A percentile compares a stretch with the other conserved stretches of the same genome.
These are phyloP conservation scores for Maconellicoccus hirsutus DNA, from an alignment of 1,140 invertebrate genomes.

Conservation along the genomic window DNA sequence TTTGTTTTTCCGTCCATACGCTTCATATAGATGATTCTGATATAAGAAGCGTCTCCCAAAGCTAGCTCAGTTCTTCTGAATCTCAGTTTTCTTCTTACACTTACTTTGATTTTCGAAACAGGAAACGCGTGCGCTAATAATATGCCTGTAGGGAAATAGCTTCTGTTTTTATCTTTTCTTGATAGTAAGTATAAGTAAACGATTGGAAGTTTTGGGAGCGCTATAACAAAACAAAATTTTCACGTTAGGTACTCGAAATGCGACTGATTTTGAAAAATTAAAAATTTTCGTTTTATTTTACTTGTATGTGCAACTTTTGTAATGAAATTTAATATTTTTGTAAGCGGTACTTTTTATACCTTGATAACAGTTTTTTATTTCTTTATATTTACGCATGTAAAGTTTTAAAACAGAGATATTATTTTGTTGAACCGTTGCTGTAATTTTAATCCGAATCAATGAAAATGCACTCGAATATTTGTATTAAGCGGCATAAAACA, in stretches of 20 bases:
- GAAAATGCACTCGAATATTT: not conserved
- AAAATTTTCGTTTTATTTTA: not conserved
- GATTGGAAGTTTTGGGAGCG: not conserved
- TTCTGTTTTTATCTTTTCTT: not conserved
- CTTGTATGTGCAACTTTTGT: not conserved
- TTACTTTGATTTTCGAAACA: no score
- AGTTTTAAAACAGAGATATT: not conserved
- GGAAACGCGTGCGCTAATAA: not conserved
- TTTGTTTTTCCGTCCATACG: not conserved
- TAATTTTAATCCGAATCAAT: not conserved
- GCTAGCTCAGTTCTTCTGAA: not conserved
- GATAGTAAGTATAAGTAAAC: no score
- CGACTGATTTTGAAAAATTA: not conserved
- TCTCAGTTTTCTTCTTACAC: not conserved
- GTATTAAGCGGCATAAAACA: not conserved
- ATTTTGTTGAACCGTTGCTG: not conserved
- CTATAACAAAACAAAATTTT: not conserved
- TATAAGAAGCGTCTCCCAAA: not conserved
- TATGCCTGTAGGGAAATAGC: not conserved
- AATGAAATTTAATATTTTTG: not conserved
- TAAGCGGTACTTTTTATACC: constrained; percentile 8
- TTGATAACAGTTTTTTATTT: constrained; percentile 1
- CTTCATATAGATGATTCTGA: not conserved
- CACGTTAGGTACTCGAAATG: not conserved
- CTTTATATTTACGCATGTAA: not conserved